These are phyloP conservation scores for Aphelinus atriplicis DNA, from an alignment of 1,140 invertebrate species.

Conservation along the genomic window DNA sequence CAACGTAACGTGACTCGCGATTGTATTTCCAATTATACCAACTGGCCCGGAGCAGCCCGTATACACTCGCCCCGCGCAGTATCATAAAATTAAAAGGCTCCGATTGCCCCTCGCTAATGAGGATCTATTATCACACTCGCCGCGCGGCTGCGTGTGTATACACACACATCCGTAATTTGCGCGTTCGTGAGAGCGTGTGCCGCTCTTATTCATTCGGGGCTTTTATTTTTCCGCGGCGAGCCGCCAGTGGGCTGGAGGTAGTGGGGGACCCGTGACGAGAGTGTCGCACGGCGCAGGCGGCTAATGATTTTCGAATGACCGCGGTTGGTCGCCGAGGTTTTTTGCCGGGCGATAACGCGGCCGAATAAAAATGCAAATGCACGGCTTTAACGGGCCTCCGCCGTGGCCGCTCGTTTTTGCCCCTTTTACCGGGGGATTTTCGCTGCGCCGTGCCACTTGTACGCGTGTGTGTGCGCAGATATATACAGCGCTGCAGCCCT, in stretches of 20 bases:
- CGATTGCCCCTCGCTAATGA: slow-evolving; percentile 19
- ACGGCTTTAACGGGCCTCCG: slow-evolving; percentile 22
- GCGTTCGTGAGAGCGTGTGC: too few species aligned
- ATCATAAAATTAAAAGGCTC: too few species aligned
- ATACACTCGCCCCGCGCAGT: too few species aligned
- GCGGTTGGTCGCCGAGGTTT: not conserved
- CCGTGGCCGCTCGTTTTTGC: slow-evolving; percentile 14
- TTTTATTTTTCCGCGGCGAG: not conserved
- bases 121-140: slow-evolving; percentile 14
- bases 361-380: slow-evolving; percentile 53
- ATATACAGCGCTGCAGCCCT: too few species aligned
- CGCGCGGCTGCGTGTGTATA: not conserved
- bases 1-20: too few species aligned
- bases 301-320: slow-evolving; percentile 59
- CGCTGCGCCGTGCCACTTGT: too few species aligned
- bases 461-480: too few species aligned
- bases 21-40: too few species aligned
- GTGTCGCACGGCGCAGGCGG: slow-evolving; percentile 14
- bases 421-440: not conserved
- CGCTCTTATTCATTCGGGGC: not conserved
- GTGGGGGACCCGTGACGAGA: not conserved
- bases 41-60: too few species aligned
- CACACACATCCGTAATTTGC: too few species aligned
- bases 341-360: not conserved
- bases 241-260: not conserved